A percentile compares a stretch with the other conserved stretches of the same genome.
phyloP scores from a whole-genome alignment of 1,140 invertebrate genomes.

The Goniozus legneri region DNA sequence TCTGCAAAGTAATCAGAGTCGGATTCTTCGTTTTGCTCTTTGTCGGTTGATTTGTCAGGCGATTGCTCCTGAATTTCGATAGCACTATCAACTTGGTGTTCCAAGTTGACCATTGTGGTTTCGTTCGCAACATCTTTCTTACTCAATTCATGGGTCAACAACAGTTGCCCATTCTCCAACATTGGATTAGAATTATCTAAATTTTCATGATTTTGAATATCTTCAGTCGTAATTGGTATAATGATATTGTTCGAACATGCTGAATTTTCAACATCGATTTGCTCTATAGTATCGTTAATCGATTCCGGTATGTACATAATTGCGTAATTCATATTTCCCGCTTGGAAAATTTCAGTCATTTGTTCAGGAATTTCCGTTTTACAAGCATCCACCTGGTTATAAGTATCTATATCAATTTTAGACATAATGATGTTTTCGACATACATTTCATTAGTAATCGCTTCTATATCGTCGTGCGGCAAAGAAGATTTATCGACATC shows the following conservation, averaged over 20 bases:
- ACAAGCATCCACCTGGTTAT: not conserved
- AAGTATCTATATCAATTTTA: not conserved
- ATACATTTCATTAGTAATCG: not conserved
- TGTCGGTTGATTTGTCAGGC: no score
- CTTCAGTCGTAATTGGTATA: not conserved
- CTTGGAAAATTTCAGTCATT: constrained; percentile 17
- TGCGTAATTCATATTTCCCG: constrained; percentile 17
- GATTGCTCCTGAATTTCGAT: no score
- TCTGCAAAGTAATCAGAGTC: constrained; percentile 26
- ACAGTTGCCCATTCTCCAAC: no score
- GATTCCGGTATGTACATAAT: constrained; percentile 28
- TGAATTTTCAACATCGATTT: no score
- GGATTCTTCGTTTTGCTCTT: constrained; percentile 18
- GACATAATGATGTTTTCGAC: not conserved
- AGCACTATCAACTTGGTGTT: no score
- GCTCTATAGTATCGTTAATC: constrained; percentile 4
- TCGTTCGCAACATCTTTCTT: no score
- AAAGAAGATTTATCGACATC: not conserved
- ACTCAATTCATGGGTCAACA: no score
- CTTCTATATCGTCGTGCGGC: not conserved
- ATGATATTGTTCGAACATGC: not conserved
- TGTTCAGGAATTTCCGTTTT: constrained; percentile 19
- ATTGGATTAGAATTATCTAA: not conserved
- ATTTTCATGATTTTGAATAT: not conserved
- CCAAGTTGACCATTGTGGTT: no score